Percentiles rank a stretch among this genome's conserved stretches.
Conservation (phyloP, 2,888 invertebrate species). For the Thera obeliscata region DNA sequence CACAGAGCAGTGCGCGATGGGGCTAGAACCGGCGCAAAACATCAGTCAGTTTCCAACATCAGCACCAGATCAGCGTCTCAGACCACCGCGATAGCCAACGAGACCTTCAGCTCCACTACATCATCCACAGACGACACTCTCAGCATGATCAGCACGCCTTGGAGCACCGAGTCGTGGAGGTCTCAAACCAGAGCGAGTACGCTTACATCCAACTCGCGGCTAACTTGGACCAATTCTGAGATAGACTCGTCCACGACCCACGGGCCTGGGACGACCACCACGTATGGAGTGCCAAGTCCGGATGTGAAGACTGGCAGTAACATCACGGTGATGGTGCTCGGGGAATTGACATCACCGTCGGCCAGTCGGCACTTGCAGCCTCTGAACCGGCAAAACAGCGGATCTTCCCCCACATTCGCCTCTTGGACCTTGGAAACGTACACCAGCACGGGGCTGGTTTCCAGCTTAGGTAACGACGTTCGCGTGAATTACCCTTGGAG, state of each 20-base stretch:
- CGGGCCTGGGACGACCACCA: constrained; percentile 46
- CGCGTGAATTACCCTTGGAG: constrained; percentile 57
- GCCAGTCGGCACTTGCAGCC: constrained; percentile 7
- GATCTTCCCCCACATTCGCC: constrained; percentile 40
- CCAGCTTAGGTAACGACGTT: constrained; percentile 14
- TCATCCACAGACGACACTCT: constrained; percentile 50
- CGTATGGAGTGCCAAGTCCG: constrained; percentile 35
- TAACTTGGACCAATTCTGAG: constrained; percentile 5
- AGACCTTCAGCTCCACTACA: constrained; percentile 3
- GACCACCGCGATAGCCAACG: constrained; percentile 25
- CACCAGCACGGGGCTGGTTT: constrained; percentile 43
- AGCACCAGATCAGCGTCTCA: constrained; percentile 7
- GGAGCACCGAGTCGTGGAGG: constrained; percentile 57
- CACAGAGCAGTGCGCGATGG: neutral
- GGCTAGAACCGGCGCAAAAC: neutral
- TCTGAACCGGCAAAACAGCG: neutral
- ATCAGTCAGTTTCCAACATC: neutral
- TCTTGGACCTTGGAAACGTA: constrained; percentile 60
- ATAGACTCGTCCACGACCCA: neutral
- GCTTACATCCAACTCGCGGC: neutral
- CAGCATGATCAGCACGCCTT: constrained; percentile 62
- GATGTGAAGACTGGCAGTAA: constrained; percentile 28
- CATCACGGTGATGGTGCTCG: constrained; percentile 34
- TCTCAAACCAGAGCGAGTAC: neutral
- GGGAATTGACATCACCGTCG: neutral